Conservation (phyloP, 2,888 invertebrate species). For the Palloptera scutellata region DNA sequence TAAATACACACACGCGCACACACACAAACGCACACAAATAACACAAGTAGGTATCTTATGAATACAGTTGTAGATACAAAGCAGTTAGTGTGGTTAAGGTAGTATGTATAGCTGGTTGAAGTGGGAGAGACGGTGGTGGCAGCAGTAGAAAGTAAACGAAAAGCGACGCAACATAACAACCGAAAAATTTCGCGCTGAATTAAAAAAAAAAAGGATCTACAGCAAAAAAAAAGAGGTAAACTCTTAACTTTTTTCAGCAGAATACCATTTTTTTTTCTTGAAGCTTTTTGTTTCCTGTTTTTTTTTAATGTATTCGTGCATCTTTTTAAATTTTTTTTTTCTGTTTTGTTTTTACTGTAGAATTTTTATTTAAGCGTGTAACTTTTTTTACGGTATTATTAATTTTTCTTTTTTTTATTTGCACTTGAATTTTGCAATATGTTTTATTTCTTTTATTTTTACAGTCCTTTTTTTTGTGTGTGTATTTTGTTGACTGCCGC, state of each 20-base stretch:
- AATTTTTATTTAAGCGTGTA: neutral
- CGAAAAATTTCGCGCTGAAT: neutral
- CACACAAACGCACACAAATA: neutral
- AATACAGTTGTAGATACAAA: no score
- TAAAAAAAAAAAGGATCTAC: neutral
- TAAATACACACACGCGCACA: neutral
- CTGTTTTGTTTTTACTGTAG: neutral
- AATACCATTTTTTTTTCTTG: neutral
- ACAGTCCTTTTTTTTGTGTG: neutral
- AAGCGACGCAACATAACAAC: neutral
- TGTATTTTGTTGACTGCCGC: neutral
- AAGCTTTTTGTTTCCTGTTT: neutral
- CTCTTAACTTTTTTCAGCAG: no score
- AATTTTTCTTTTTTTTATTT: neutral
- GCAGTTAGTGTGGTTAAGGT: neutral
- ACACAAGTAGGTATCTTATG: no score
- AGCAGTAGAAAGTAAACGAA: neutral
- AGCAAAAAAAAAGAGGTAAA: neutral
- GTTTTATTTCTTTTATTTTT: neutral
- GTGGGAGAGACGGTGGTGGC: neutral
- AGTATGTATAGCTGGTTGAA: neutral
- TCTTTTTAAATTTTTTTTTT: neutral
- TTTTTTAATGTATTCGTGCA: neutral
- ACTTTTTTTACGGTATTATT: neutral
- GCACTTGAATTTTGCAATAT: neutral